Base-by-base conservation (phyloP, 1,140 invertebrate genomes). In the Apis dorsata region DNA sequence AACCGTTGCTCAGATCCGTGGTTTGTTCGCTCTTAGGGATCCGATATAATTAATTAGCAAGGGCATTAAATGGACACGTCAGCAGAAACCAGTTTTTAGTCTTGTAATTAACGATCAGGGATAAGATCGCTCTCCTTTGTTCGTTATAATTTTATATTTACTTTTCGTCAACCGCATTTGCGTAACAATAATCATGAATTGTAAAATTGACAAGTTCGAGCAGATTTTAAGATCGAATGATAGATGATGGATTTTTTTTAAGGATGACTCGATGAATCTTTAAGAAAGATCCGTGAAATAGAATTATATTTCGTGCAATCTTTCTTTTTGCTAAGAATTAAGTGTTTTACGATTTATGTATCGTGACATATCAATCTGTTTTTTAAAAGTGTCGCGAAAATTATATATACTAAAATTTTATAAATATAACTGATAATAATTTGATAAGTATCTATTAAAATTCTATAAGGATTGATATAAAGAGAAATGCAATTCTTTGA, bases 1-100 rank as follows among this genome's bases (percentile, higher is more conserved):
- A 87, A 89, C 90, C 86, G 88, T 90, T 90, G 84, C 78, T 83
- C 73, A 83, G 85, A 81, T 70, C 57, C 59, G 24, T 55, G 63
- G 65, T 65, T 82, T 77, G 80, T 44, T 75, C 73, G 73, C 53
- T 80, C 70, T 74, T 68, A 73, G 59, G 24, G 70, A 74, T 68
- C 78, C 51, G 76, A 84, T 28, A 53, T 80, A 90, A 91, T 90
- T 91, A 91, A 91, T 91, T 91, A 90, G 86, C 89, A 84, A 80
- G 83, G 65, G 83, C 88, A 85, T 90, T 90, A 85, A 89, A 90
- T 89, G 90, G 83, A 89, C 88, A 87, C 86, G 88, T 91, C 88
- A 88, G 86, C 85, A 74, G 76, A 81, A 89, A 70, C 81, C 83
- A 83, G 88, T 89, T 86, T 73, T 51, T 76, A 74, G 69, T 63